Conservation (phyloP, 1,140 invertebrate genomes). For the Portunus trituberculatus region DNA sequence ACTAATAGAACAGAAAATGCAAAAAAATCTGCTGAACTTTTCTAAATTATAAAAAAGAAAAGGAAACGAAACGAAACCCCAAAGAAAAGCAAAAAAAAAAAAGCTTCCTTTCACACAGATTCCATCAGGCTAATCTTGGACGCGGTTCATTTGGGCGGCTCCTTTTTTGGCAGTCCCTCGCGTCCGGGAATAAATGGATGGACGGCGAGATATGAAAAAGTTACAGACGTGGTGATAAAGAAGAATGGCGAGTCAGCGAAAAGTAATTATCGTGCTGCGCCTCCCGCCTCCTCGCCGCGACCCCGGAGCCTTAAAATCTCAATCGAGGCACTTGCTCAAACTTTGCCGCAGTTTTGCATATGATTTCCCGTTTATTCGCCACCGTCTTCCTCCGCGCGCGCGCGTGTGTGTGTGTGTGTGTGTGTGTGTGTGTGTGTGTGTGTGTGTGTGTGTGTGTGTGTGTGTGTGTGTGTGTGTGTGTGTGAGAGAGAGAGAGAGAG, state of each 20-base stretch:
- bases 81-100: not conserved
- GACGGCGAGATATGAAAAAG: not conserved
- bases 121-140: not conserved
- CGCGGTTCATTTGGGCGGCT: not conserved
- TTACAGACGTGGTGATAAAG: not conserved
- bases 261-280: not conserved
- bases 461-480: too few species aligned
- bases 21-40: too few species aligned
- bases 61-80: too few species aligned
- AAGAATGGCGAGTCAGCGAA: not conserved
- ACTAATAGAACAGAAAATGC: too few species aligned
- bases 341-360: too few species aligned
- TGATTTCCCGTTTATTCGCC: too few species aligned
- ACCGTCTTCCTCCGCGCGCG: not conserved
- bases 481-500: too few species aligned
- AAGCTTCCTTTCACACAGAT: not conserved
- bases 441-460: not conserved
- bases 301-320: too few species aligned
- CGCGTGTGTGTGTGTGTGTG: not conserved
- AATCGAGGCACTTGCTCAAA: too few species aligned
- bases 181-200: constrained; percentile 8
- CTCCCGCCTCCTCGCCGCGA: too few species aligned
- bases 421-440: not conserved
- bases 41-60: too few species aligned
- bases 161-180: not conserved